Evolutionary conservation across 1,140 invertebrate genomes (phyloP), one percentile per base, ranked within the genome.

Genomic region (Plutomurus gul): DNA sequence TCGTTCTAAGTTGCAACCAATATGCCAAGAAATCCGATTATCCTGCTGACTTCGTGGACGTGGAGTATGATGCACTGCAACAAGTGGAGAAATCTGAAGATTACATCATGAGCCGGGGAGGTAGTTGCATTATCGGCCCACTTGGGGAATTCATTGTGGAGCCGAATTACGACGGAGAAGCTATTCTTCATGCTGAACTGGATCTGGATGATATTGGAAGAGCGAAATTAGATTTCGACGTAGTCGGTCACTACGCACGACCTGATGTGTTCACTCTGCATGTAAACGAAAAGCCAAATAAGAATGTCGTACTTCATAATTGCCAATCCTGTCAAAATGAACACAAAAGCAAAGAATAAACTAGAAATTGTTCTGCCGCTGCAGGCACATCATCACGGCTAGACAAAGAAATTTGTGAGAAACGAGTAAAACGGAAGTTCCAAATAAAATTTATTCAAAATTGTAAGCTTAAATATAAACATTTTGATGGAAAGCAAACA

Each of bases 151-250:
- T 79, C 36, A 10, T 82, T 5, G 81, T 75, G 0, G 77, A 77
- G 13, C 81, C 81, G 5, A 65, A 76, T 79, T 82, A 49, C 49
- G 81, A 77, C 20, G 43, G 46, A n/a, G 81, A 82, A 49, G 49
- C 4, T 1, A 77, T 79, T 47, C 65, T 82, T 5, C 73, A 70
- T 20, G 77, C 81, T 25, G 77, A 82, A 18, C 30, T 82, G 37
- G 77, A 82, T 51, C n/a, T 81, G 56, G 49, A 74, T 25, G 80
- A 81, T 10, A 78, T 81, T 22, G 39, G 43, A 6, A 65, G 36
- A 22, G 51, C 33, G 6, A 81, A 78, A 51, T 51, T 81, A 43
- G 80, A 81, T 33, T 81, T 81, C 70, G 80, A 81, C 25, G 76
- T 46, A 3, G 76, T 75, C 0, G 80, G 80, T 11, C 80, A 81